These are phyloP conservation scores for Cataglyphis rosenhaueri DNA, from an alignment of 2,888 invertebrate genomes.

Conservation along the genomic window DNA sequence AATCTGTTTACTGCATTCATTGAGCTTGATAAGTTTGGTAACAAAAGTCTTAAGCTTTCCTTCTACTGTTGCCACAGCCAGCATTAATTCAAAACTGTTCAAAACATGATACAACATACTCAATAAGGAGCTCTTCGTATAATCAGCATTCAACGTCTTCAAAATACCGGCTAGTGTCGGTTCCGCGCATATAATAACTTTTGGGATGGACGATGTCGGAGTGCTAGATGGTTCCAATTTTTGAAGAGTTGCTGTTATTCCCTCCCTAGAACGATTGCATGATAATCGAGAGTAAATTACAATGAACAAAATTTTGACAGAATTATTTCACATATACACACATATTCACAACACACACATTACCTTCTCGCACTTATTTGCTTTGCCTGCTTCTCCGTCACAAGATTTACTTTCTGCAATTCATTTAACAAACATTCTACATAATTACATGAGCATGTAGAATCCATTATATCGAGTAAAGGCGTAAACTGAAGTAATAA, in stretches of 20 bases:
- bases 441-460: conserved; percentile 95
- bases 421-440: conserved; percentile 94
- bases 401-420: conserved; percentile 91
- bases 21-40: conserved; percentile 95
- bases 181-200: conserved; percentile 94
- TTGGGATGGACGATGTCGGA: conserved; percentile 90
- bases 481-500: conserved; percentile 93
- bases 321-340: background rate
- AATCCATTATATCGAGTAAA: conserved; percentile 95
- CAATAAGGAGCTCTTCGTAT: conserved; percentile 92
- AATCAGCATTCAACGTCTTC: conserved; percentile 95
- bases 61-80: conserved; percentile 97
- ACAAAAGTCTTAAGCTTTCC: conserved; percentile 96
- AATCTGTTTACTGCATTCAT: conserved; percentile 93
- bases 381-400: conserved; percentile 92
- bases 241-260: conserved; percentile 83
- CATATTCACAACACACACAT: background rate
- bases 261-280: conserved; percentile 86
- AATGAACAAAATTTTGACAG: background rate
- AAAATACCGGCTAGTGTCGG: conserved; percentile 95
- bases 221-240: conserved; percentile 74
- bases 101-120: conserved; percentile 95
- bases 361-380: conserved; percentile 89
- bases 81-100: conserved; percentile 95
- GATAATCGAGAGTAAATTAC: background rate